These are phyloP conservation scores for Cacoxenus indagator DNA, from an alignment of 2,888 invertebrate genomes.

Conservation along the genomic window DNA sequence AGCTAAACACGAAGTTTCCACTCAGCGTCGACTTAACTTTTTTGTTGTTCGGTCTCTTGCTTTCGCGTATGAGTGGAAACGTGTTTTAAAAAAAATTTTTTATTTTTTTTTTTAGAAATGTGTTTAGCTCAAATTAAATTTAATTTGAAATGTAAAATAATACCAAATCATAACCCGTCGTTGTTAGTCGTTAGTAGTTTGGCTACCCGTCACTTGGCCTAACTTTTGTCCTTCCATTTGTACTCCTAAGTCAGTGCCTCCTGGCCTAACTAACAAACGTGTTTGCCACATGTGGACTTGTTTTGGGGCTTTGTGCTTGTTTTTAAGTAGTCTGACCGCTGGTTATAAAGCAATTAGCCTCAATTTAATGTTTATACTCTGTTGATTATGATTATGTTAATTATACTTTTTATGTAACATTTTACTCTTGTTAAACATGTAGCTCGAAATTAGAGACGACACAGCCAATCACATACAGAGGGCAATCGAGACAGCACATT, in stretches of 20 bases:
- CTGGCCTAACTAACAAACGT: constrained; percentile 49
- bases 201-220: not conserved
- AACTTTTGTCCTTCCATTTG: not conserved
- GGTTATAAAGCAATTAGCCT: constrained; percentile 63
- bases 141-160: not conserved
- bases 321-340: constrained; percentile 34
- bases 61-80: not conserved
- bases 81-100: not conserved
- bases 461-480: not conserved
- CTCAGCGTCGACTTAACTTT: constrained; percentile 34
- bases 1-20: constrained; percentile 30
- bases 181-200: not conserved
- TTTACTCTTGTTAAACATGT: constrained; percentile 35
- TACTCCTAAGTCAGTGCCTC: constrained; percentile 24
- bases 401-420: constrained; percentile 60
- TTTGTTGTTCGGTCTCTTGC: constrained; percentile 23
- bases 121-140: constrained; percentile 2
- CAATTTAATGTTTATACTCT: constrained; percentile 63
- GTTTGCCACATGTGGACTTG: constrained; percentile 60
- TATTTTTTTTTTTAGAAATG: not conserved
- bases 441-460: not conserved
- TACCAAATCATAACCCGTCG: not conserved
- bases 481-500: not conserved
- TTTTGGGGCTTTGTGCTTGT: constrained; percentile 29
- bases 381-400: constrained; percentile 65